Conservation (phyloP, 1,140 invertebrate genomes). For the Drosophila sp. region DNA sequence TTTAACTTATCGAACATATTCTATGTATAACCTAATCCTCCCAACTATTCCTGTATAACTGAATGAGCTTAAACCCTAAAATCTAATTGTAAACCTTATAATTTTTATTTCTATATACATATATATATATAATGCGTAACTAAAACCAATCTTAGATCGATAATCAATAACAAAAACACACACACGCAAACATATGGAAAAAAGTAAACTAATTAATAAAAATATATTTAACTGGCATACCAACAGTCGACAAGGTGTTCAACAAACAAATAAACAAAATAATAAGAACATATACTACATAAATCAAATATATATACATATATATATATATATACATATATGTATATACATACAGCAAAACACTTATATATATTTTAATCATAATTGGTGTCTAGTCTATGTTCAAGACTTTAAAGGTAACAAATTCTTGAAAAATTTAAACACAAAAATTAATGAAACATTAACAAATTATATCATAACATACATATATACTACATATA, state of each 20-base stretch:
- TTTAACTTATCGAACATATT: slow-evolving; percentile 8
- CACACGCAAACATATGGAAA: slow-evolving; percentile 34
- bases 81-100: slow-evolving; percentile 39
- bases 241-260: slow-evolving; percentile 78
- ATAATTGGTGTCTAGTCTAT: slow-evolving; percentile 82
- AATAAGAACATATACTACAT: slow-evolving; percentile 51
- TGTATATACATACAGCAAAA: slow-evolving; percentile 26
- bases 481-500: slow-evolving; percentile 29
- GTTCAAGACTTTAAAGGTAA: slow-evolving; percentile 80
- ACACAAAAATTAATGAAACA: slow-evolving; percentile 29
- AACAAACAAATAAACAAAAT: slow-evolving; percentile 60
- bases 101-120: slow-evolving; percentile 57
- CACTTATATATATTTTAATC: slow-evolving; percentile 60
- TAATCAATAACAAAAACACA: slow-evolving; percentile 51
- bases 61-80: slow-evolving; percentile 75
- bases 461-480: slow-evolving; percentile 34
- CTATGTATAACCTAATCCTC: slow-evolving; percentile 24
- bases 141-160: slow-evolving; percentile 69
- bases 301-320: slow-evolving; percentile 23
- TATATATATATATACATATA: slow-evolving; percentile 44
- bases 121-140: slow-evolving; percentile 63
- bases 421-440: slow-evolving; percentile 71
- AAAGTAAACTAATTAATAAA: slow-evolving; percentile 40
- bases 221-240: slow-evolving; percentile 77
- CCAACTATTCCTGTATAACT: slow-evolving; percentile 57